These are phyloP conservation scores for Xestia c-nigrum DNA, from an alignment of 2,888 invertebrate species.

Conservation along the genomic window DNA sequence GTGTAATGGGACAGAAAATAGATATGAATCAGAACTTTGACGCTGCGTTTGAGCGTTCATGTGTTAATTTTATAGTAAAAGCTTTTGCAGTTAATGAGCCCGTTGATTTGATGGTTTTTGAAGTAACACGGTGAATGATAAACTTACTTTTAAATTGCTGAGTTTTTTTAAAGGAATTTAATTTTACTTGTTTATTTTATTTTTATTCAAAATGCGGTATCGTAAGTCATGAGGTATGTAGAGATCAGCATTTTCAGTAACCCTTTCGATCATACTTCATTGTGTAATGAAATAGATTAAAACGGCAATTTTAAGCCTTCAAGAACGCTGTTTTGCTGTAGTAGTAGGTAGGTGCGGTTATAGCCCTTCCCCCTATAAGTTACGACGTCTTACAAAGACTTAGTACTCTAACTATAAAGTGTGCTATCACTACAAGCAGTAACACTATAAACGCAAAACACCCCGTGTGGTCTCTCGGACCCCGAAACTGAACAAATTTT, in stretches of 20 bases:
- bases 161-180: background rate
- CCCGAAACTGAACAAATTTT: background rate
- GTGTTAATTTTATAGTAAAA: background rate
- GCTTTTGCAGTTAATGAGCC: background rate
- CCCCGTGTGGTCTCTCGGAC: background rate
- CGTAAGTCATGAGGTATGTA: background rate
- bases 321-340: background rate
- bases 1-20: conserved; percentile 36
- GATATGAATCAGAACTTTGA: conserved; percentile 8
- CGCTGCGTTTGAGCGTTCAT: background rate
- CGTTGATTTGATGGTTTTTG: background rate
- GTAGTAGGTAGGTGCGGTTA: background rate
- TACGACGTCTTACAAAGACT: background rate
- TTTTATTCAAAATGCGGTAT: too few species aligned
- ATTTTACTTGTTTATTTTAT: too few species aligned
- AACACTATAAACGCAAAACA: background rate
- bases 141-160: background rate
- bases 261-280: background rate
- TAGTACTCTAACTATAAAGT: background rate
- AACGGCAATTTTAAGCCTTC: background rate
- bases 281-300: background rate
- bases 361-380: background rate
- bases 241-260: background rate
- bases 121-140: background rate
- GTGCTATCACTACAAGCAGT: background rate